Conservation (phyloP, 2,888 invertebrate genomes). For the Lasioglossum vierecki region DNA sequence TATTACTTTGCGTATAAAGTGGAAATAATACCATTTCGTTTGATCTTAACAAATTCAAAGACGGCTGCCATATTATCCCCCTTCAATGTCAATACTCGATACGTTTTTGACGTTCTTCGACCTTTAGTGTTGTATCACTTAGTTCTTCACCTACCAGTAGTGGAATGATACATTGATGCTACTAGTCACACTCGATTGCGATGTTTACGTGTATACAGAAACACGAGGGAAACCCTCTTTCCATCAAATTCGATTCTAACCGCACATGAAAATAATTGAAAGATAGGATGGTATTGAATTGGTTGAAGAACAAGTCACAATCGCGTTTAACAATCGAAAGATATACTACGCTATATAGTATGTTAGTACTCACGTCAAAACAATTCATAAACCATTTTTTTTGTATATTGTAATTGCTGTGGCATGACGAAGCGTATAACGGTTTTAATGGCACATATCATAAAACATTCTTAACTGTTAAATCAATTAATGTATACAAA, state of each 20-base stretch:
- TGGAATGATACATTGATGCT: constrained; percentile 15
- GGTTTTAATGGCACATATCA: not conserved
- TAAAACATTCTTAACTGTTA: not conserved
- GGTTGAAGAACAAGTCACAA: not conserved
- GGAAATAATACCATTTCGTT: constrained; percentile 22
- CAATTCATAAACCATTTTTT: not conserved
- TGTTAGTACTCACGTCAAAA: not conserved
- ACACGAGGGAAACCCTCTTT: not conserved
- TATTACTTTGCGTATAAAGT: constrained; percentile 8
- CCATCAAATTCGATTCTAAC: constrained; percentile 24
- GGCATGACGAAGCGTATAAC: not conserved
- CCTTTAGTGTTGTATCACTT: constrained; percentile 21
- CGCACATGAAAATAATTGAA: constrained; percentile 27
- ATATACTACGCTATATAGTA: not conserved
- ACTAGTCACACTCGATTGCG: not conserved
- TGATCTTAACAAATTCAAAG: constrained; percentile 42
- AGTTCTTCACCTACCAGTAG: constrained; percentile 11
- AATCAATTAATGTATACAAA: not conserved
- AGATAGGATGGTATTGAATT: constrained; percentile 14
- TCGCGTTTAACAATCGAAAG: constrained; percentile 16
- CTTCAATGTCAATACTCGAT: constrained; percentile 46
- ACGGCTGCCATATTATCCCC: constrained; percentile 33
- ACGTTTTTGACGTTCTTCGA: constrained; percentile 42
- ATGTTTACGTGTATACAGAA: not conserved
- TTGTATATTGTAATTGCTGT: not conserved